phyloP scores from a whole-genome alignment of 2,113 vertebrate species.

The Oreotrochilus melanogaster region DNA sequence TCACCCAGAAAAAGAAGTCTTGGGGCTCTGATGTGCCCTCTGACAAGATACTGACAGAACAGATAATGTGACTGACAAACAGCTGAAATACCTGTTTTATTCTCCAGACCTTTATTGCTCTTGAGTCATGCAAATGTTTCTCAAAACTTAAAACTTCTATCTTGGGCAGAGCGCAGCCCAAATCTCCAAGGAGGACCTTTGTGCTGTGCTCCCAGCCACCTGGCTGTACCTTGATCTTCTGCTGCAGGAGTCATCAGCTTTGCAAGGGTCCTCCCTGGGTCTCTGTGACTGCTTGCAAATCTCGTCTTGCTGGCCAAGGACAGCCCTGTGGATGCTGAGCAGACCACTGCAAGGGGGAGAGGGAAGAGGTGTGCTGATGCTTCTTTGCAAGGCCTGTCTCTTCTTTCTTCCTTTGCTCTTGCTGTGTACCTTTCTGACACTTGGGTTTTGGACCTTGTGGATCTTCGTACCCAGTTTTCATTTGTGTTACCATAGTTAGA shows the following conservation, averaged over 20 bases:
- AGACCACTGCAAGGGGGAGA: neutral
- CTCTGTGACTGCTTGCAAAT: neutral
- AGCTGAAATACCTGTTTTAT: neutral
- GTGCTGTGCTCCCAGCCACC: neutral
- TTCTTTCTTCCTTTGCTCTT: neutral
- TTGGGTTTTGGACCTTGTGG: neutral
- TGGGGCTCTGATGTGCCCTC: neutral
- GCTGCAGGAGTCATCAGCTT: neutral
- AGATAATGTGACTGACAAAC: neutral
- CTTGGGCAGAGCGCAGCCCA: neutral
- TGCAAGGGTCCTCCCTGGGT: neutral
- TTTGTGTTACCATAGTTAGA: neutral
- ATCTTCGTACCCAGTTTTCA: neutral
- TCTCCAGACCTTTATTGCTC: neutral
- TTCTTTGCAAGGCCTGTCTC: neutral
- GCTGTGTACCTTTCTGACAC: neutral
- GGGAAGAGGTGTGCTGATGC: neutral
- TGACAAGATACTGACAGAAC: neutral
- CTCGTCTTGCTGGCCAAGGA: accelerated
- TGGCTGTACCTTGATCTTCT: neutral
- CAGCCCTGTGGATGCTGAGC: neutral
- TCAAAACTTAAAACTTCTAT: neutral
- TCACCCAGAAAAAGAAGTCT: neutral
- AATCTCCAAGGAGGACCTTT: neutral
- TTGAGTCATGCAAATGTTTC: neutral